phyloP scores from a whole-genome alignment of 2,888 invertebrate species.

The Chirona hameri region DNA sequence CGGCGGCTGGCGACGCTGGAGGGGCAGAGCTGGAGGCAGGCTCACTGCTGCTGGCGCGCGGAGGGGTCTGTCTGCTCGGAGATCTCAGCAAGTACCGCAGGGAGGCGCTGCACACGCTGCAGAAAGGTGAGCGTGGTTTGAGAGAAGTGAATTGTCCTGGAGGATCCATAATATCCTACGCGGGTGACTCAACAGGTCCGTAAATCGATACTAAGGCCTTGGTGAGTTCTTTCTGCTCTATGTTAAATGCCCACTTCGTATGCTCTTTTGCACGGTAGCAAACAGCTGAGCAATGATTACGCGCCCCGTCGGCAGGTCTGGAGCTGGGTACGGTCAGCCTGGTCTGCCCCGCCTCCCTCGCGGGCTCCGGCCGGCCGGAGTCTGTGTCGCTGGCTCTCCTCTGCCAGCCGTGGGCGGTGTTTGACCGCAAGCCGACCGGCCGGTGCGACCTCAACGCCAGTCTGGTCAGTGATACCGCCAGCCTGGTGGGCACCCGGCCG shows the following conservation, averaged over 20 bases:
- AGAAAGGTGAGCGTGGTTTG: slow-evolving; percentile 31
- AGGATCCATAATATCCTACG: too few species aligned
- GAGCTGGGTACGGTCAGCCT: background rate
- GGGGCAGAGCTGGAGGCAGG: slow-evolving; percentile 43
- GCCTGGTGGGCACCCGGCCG: background rate
- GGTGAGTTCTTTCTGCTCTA: too few species aligned
- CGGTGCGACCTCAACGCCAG: background rate
- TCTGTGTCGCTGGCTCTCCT: slow-evolving; percentile 2
- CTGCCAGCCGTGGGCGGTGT: slow-evolving; percentile 32
- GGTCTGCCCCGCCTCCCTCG: background rate
- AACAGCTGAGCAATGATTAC: too few species aligned
- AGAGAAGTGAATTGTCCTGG: background rate
- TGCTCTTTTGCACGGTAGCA: too few species aligned
- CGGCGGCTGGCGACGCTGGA: background rate
- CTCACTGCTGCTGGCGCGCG: slow-evolving; percentile 40
- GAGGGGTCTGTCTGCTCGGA: slow-evolving; percentile 41
- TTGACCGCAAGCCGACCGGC: background rate
- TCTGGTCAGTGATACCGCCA: background rate
- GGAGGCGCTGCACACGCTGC: slow-evolving; percentile 35
- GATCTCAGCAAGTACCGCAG: slow-evolving; percentile 40
- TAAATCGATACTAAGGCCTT: too few species aligned
- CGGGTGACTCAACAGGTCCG: too few species aligned
- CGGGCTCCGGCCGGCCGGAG: background rate
- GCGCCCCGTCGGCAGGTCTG: background rate
- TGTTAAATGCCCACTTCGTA: too few species aligned